phyloP scores from a whole-genome alignment of 2,113 vertebrate genomes.

The Accipiter cooperii region DNA sequence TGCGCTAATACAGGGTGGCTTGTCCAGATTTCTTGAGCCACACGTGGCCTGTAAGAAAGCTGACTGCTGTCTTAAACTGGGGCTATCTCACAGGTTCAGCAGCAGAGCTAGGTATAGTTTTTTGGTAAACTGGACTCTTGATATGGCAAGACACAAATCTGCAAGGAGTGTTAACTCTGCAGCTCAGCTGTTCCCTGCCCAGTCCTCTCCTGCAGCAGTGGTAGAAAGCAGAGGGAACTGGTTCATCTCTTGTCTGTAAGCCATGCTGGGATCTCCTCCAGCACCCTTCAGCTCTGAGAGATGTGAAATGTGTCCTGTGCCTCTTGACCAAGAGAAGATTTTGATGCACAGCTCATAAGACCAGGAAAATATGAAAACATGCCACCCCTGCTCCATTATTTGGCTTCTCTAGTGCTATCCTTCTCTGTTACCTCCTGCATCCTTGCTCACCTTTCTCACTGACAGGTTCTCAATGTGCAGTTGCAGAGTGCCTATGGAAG shows the following conservation, averaged over 20 bases:
- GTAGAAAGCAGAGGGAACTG: neutral
- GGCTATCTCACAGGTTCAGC: neutral
- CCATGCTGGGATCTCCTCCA: neutral
- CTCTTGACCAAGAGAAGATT: neutral
- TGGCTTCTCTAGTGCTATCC: neutral
- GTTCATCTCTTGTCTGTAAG: neutral
- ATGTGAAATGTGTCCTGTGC: neutral
- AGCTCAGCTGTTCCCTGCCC: neutral
- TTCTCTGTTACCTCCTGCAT: neutral
- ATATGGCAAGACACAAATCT: neutral
- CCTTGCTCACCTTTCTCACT: constrained; percentile 76
- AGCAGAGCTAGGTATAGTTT: neutral
- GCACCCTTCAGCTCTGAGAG: neutral
- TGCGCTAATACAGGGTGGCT: neutral
- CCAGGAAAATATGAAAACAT: neutral
- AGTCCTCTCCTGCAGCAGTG: neutral
- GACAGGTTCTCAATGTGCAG: constrained; percentile 77
- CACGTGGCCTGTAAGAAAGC: neutral
- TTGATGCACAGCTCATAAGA: neutral
- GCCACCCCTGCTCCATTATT: neutral
- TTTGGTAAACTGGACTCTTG: neutral
- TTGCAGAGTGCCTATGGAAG: constrained; percentile 57
- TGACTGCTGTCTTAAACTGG: neutral
- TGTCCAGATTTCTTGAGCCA: neutral
- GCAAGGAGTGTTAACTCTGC: neutral